Conservation (phyloP, 2,888 invertebrate species). For the Listrodromus nycthemerus region DNA sequence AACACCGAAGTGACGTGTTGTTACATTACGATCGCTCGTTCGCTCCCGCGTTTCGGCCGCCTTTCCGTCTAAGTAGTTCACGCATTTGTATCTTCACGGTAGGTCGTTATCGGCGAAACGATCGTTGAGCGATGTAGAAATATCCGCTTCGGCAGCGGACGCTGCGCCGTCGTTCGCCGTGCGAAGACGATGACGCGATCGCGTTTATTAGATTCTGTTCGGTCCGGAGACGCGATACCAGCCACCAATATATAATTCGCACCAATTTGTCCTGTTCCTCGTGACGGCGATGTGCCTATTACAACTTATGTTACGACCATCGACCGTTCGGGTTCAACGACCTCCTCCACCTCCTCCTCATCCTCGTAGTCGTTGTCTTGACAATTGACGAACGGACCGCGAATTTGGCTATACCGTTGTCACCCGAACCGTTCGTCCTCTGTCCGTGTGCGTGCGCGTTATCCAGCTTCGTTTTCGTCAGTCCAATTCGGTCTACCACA, state of each 20-base stretch:
- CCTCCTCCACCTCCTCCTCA: slow-evolving; percentile 34
- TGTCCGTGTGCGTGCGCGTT: slow-evolving; percentile 5
- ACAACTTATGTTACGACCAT: slow-evolving; percentile 3
- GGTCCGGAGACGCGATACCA: slow-evolving; percentile 10
- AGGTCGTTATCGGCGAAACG: slow-evolving; percentile 1
- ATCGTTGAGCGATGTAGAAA: not conserved
- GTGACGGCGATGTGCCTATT: slow-evolving; percentile 36
- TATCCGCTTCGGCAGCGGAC: not conserved
- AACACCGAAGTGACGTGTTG: slow-evolving; percentile 4
- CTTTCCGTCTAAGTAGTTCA: slow-evolving; percentile 21
- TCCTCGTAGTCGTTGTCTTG: slow-evolving; percentile 43
- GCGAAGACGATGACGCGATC: slow-evolving; percentile 2
- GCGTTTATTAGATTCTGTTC: slow-evolving; percentile 6
- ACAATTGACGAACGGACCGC: slow-evolving; percentile 62
- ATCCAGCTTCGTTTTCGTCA: slow-evolving; percentile 61
- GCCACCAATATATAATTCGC: slow-evolving; percentile 60
- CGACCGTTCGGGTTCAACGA: slow-evolving; percentile 59
- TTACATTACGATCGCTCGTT: slow-evolving; percentile 24
- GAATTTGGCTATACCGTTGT: slow-evolving; percentile 47
- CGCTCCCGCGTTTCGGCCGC: slow-evolving; percentile 3
- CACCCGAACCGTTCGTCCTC: slow-evolving; percentile 7
- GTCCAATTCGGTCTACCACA: slow-evolving; percentile 49
- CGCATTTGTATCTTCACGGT: not conserved
- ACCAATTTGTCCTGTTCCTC: slow-evolving; percentile 58
- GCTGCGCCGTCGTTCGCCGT: not conserved